A percentile compares a stretch with the other conserved stretches of the same genome.
Conservation (phyloP, 2,888 invertebrate genomes). For the Sphaerophoria rueppellii region DNA sequence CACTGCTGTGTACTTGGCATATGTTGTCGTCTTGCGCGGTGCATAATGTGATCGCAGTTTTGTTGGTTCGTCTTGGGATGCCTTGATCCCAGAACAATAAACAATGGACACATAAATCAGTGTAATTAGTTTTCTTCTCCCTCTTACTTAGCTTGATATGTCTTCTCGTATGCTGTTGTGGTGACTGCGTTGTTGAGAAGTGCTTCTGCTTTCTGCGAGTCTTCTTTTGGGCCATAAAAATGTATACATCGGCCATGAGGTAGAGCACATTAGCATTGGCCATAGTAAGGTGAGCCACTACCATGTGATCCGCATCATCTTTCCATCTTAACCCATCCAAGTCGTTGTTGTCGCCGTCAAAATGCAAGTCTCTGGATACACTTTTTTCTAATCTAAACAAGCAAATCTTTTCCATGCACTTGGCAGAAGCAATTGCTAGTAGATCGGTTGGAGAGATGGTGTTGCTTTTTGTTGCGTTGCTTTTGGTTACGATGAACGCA, state of each 20-base stretch:
- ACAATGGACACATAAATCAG: conserved; percentile 97
- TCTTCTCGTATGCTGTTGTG: conserved; percentile 27
- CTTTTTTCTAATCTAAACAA: conserved; percentile 65
- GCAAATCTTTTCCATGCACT: conserved; percentile 59
- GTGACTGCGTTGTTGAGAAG: conserved; percentile 35
- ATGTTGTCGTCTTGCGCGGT: conserved; percentile 62
- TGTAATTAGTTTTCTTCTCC: conserved; percentile 91
- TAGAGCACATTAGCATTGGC: conserved; percentile 66
- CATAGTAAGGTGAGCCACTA: conserved; percentile 67
- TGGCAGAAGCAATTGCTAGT: conserved; percentile 23
- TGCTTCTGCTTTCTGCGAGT: conserved; percentile 31
- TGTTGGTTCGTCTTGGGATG: conserved; percentile 49
- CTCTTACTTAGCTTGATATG: conserved; percentile 74
- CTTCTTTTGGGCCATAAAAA: conserved; percentile 61
- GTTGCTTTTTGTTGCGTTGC: neutral
- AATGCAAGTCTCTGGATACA: conserved; percentile 48
- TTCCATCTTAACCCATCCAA: conserved; percentile 29
- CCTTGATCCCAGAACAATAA: conserved; percentile 86
- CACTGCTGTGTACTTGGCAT: conserved; percentile 43
- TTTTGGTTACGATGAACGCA: conserved; percentile 17
- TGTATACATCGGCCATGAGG: conserved; percentile 55
- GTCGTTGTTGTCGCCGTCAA: conserved; percentile 37
- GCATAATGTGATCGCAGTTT: conserved; percentile 70
- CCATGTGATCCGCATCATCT: conserved; percentile 51
- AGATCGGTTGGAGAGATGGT: neutral